Evolutionary conservation across 2,113 vertebrate genomes (phyloP).

Genomic region (Shinisaurus crocodilurus): DNA sequence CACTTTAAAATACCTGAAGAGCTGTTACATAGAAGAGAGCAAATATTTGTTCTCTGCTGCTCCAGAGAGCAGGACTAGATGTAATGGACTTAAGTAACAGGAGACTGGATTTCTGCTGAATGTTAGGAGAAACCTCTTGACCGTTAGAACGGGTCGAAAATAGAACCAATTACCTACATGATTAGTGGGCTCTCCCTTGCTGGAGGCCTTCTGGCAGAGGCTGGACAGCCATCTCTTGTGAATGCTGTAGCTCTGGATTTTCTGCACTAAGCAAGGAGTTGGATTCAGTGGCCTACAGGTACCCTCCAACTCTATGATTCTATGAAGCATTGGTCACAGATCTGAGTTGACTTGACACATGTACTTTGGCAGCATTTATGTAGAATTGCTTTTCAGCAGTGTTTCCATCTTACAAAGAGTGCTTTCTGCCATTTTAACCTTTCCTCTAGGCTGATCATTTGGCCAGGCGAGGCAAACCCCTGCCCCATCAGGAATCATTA

Average conservation of each 20-base stretch:
- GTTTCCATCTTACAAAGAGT: not conserved
- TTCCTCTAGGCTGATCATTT: conserved; percentile 88
- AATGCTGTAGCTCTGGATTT: not conserved
- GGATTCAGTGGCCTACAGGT: not conserved
- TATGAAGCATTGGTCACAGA: not conserved
- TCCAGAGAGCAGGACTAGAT: not conserved
- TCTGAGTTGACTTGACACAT: not conserved
- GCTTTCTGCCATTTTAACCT: conserved; percentile 10
- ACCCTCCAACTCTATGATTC: not conserved
- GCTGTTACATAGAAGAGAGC: not conserved
- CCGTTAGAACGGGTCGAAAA: not conserved
- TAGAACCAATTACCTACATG: not conserved
- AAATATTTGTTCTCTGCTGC: not conserved
- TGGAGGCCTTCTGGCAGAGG: not conserved
- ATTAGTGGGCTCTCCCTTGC: not conserved
- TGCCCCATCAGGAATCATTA: conserved; percentile 85
- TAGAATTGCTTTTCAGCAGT: not conserved
- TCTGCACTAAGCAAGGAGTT: not conserved
- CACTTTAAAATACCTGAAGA: not conserved
- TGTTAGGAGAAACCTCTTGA: not conserved
- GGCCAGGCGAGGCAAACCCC: conserved; percentile 83
- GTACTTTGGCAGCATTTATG: not conserved
- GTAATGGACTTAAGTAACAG: not conserved
- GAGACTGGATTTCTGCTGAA: not conserved
- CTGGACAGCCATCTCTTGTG: not conserved